Base-by-base conservation (phyloP, 2,888 invertebrate species). In the Leptinotarsa juncta region DNA sequence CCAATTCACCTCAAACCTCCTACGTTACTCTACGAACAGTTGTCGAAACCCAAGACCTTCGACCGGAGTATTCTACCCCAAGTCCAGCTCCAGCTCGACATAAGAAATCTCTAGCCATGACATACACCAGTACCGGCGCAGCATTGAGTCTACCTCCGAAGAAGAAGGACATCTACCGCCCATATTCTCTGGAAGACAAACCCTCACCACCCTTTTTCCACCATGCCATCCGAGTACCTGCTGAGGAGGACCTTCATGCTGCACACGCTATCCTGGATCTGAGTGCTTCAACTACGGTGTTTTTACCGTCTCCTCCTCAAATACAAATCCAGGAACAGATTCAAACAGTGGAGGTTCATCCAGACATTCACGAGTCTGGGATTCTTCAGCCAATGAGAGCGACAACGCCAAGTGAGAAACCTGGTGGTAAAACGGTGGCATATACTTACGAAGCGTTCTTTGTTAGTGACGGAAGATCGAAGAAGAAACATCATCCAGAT, bases 391-490 rank as follows among this genome's bases (percentile, higher is more conserved):
- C 79, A 2, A 10, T 72, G 70, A 70, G 79, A 73, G 67, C 71
- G 1, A 67, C 70, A 12, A 72, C 73, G 18, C 72, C 72, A 20
- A 53, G 57, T 15, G 67, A 78, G 3, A 84, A 82, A 67, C 85
- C 89, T 20, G 89, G 55, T n/a, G 72, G 91, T 55, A 95, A 95
- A 85, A 96, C 96, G 4, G 93, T 96, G 78, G 95, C 96, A 16
- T 96, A 96, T 87, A 96, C 96, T 23, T 96, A 96, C 88, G 96
- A 96, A 86, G 95, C 96, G n/a, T 96, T 96, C 88, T 96, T 96
- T 86, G 95, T 96, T 3, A 95, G 95, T 84, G 96, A 96, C 84
- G 96, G 96, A 0, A 91, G 96, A 57, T 95, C 95, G n/a, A 96
- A 96, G 74, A 88, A 88, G 79, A 81, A 85, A 55, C 80, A 76